A percentile compares a stretch with the other conserved stretches of the same genome.
Evolutionary conservation across 2,113 vertebrate species (phyloP).

Genomic region (Nothocercus nigrocapillus): DNA sequence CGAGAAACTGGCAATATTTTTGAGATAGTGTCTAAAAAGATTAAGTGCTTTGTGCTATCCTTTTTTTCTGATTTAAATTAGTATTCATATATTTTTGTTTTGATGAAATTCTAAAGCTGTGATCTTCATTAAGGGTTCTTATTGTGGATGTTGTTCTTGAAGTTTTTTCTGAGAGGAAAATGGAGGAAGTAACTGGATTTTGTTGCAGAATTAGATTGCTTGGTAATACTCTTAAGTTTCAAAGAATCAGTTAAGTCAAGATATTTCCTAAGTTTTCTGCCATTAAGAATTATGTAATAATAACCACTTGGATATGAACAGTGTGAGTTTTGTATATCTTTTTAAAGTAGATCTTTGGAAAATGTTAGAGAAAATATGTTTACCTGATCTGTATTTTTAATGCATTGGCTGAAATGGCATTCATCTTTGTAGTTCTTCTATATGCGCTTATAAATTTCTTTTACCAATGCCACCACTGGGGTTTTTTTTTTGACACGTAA

Average conservation of each 20-base stretch:
- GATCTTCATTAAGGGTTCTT: background rate
- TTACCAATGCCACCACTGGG: background rate
- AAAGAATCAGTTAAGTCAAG: background rate
- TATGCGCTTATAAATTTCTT: background rate
- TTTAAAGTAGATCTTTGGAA: background rate
- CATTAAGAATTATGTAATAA: background rate
- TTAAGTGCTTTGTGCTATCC: background rate
- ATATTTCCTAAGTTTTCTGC: background rate
- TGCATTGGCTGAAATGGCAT: background rate
- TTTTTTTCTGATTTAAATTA: background rate
- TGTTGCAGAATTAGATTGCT: background rate
- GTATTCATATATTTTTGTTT: background rate
- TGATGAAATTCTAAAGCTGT: background rate
- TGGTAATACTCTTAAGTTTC: background rate
- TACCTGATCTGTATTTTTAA: background rate
- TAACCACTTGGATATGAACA: background rate
- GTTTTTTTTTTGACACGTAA: background rate
- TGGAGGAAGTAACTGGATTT: background rate
- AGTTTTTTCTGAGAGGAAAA: background rate
- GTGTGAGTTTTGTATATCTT: background rate
- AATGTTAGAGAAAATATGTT: background rate
- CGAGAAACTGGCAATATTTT: background rate
- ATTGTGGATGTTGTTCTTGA: background rate
- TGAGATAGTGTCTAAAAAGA: background rate
- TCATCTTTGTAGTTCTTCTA: background rate